phyloP scores from a whole-genome alignment of 2,888 invertebrate species.

The Hirtodrosophila histrioides region DNA sequence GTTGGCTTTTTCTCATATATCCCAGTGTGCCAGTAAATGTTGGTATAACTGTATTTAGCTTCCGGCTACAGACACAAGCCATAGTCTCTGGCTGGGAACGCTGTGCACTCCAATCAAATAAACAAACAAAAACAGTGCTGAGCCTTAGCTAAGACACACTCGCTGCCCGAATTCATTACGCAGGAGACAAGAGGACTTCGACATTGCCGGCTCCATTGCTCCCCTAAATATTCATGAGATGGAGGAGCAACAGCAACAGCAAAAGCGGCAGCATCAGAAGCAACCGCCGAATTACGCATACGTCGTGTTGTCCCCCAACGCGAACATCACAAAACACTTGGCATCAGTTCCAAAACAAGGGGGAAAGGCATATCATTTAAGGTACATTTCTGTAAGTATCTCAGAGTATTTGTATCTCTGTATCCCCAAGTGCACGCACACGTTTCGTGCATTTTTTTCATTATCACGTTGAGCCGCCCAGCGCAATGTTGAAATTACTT shows the following conservation, averaged over 20 bases:
- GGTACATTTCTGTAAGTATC: constrained; percentile 17
- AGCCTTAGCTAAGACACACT: constrained; percentile 21
- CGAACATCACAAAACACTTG: constrained; percentile 41
- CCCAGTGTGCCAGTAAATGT: constrained; percentile 25
- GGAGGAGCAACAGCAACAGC: constrained; percentile 15
- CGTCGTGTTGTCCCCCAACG: constrained; percentile 53
- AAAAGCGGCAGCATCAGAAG: constrained; percentile 21
- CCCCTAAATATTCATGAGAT: constrained; percentile 57
- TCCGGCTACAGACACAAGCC: constrained; percentile 43
- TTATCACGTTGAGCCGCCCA: constrained; percentile 41
- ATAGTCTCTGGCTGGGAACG: constrained; percentile 7
- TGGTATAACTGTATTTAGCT: constrained; percentile 49
- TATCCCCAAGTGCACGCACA: constrained; percentile 39
- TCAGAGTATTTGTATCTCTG: constrained; percentile 12
- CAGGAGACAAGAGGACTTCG: constrained; percentile 18
- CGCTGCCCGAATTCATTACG: constrained; percentile 57
- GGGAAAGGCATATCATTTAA: constrained; percentile 15
- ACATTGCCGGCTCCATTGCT: constrained; percentile 30
- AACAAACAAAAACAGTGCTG: constrained; percentile 53
- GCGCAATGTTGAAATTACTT: constrained; percentile 63
- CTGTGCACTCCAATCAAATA: constrained; percentile 61
- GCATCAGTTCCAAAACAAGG: constrained; percentile 1
- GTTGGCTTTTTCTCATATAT: constrained; percentile 16
- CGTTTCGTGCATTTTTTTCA: constrained; percentile 39
- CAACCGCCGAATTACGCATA: constrained; percentile 62